A percentile compares a stretch with the other conserved stretches of the same genome.
phyloP scores from a whole-genome alignment of 2,113 vertebrate genomes.

The Isurus oxyrinchus region DNA sequence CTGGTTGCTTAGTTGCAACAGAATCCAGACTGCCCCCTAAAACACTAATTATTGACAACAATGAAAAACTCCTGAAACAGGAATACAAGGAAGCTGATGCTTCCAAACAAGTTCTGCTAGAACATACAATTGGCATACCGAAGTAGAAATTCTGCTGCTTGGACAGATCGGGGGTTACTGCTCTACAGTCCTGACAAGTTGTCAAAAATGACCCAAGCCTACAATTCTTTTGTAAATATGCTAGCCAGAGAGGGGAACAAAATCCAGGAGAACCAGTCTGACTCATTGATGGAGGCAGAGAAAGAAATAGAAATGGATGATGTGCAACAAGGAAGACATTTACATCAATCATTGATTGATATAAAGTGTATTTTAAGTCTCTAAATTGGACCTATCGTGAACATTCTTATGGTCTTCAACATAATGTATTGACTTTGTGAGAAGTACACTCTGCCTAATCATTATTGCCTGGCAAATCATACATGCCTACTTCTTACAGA shows the following conservation, averaged over 20 bases:
- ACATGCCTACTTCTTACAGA: not conserved
- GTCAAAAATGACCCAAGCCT: not conserved
- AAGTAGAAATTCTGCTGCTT: not conserved
- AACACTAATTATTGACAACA: not conserved
- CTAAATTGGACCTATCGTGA: not conserved
- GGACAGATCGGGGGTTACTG: not conserved
- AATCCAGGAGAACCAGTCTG: not conserved
- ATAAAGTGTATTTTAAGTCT: not conserved
- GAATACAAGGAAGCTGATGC: not conserved
- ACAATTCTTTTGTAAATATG: not conserved
- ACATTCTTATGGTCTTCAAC: not conserved
- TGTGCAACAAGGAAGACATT: not conserved
- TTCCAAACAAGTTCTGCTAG: not conserved
- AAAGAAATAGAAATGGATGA: not conserved
- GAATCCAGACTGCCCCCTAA: not conserved
- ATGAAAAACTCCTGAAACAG: not conserved
- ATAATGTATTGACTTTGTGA: too few relatives aligned
- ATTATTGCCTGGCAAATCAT: not conserved
- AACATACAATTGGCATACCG: not conserved
- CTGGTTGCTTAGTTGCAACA: not conserved
- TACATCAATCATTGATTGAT: not conserved
- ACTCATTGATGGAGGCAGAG: not conserved
- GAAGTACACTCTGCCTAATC: not conserved
- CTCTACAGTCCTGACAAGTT: not conserved
- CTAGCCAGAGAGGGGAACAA: not conserved